A percentile compares a stretch with the other conserved stretches of the same genome.
Conservation (phyloP, 2,888 invertebrate genomes). For the Spisula subtruncata region DNA sequence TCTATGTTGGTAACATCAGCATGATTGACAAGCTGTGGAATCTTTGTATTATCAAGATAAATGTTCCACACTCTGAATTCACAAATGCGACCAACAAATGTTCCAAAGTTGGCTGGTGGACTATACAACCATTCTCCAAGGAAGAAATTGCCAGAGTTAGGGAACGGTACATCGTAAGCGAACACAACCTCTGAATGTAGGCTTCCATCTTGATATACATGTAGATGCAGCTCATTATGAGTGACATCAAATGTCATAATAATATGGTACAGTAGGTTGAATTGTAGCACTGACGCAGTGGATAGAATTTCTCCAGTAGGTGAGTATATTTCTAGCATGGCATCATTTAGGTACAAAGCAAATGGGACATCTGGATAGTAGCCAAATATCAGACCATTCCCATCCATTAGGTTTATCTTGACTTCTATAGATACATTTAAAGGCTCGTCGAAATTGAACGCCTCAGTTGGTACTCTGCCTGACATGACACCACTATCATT, state of each 20-base stretch:
- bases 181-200: background rate
- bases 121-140: slow-evolving; percentile 71
- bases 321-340: slow-evolving; percentile 51
- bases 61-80: slow-evolving; percentile 74
- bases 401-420: slow-evolving; percentile 40
- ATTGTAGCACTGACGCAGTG: slow-evolving; percentile 44
- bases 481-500: slow-evolving; percentile 71
- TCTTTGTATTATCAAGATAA: slow-evolving; percentile 50
- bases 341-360: slow-evolving; percentile 59
- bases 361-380: slow-evolving; percentile 59
- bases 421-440: slow-evolving; percentile 60
- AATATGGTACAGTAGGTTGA: slow-evolving; percentile 68
- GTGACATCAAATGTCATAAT: slow-evolving; percentile 60
- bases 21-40: slow-evolving; percentile 39
- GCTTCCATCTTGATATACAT: slow-evolving; percentile 27
- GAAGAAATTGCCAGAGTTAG: slow-evolving; percentile 61
- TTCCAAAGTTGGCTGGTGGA: slow-evolving; percentile 58
- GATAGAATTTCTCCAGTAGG: slow-evolving; percentile 40
- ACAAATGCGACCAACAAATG: slow-evolving; percentile 60
- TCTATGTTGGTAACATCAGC: slow-evolving; percentile 24
- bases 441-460: slow-evolving; percentile 4
- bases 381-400: slow-evolving; percentile 62
- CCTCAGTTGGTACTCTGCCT: slow-evolving; percentile 34
- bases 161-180: slow-evolving; percentile 31
- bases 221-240: slow-evolving; percentile 27